Evolutionary conservation across 2,797 vertebrate genomes (phyloP), one percentile per base, ranked within the genome.

Genomic region (Onychomys arenicola): DNA sequence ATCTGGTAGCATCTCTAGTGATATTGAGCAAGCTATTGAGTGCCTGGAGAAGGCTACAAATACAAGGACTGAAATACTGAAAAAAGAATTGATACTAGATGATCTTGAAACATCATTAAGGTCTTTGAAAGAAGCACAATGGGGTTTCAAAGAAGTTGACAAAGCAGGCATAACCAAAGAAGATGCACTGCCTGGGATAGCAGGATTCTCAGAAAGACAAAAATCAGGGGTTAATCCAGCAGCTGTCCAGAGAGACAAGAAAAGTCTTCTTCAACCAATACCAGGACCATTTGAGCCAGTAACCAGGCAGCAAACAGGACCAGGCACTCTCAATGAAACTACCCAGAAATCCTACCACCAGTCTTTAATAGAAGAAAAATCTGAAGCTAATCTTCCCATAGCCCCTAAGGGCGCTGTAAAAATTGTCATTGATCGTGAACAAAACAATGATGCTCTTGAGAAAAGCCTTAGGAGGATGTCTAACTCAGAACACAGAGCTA

Each of bases 31-130:
- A 89, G 98, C 99, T 43, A 98, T 99, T 90, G 98, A 98, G 97
- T 99, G 99, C 43, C 99, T 99, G 84, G 99, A 99, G 98, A 99
- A 99, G 97, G 99, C 99, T 40, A 94, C 98, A 96, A 98, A 98
- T 75, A 98, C 98, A 63, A 99, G 98, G 98, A 98, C 98, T 43
- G 99, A 99, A 98, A 97, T 98, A 93, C 97, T 97, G 93, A 98
- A 99, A 76, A 99, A 99, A 95, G 99, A 99, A 97, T 98, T 99
- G 97, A 98, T 99, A 95, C 92, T 97, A 76, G 99, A 99, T 97
- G 99, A 99, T 97, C 99, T 99, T 91, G 99, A 99, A 96, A 98
- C 98, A 95, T 99, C 99, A 7, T 97, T 99, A 94, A 99, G 98
- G 98, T 99, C 98, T 82, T 98, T 99, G 89, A 98, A 99, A 98